Conservation (phyloP, 2,888 invertebrate genomes). For the Caenorhabditis japonica region DNA sequence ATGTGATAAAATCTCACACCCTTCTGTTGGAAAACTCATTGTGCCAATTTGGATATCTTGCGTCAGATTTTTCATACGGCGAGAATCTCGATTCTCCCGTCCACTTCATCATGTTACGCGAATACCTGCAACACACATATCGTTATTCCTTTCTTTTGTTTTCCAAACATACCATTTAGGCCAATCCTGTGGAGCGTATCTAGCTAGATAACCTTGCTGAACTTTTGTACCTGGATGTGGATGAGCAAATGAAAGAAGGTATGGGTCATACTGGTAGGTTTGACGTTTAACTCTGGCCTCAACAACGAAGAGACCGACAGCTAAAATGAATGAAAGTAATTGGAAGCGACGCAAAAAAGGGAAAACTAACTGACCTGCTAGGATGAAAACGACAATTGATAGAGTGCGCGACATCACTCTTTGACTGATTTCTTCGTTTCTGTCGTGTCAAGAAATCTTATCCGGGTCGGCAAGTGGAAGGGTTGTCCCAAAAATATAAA, state of each 20-base stretch:
- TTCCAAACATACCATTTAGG: slow-evolving; percentile 64
- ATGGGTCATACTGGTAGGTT: slow-evolving; percentile 64
- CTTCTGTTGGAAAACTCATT: slow-evolving; percentile 51
- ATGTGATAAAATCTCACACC: slow-evolving; percentile 10
- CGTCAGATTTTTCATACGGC: slow-evolving; percentile 60
- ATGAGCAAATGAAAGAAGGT: slow-evolving; percentile 62
- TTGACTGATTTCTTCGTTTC: slow-evolving; percentile 29
- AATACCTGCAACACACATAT: slow-evolving; percentile 57
- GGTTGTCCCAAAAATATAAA: slow-evolving; percentile 49
- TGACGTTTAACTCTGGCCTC: slow-evolving; percentile 56
- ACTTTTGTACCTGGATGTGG: slow-evolving; percentile 62
- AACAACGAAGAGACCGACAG: too few species aligned
- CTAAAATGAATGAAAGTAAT: too few species aligned
- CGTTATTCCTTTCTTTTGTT: neutral
- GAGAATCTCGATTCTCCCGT: slow-evolving; percentile 61
- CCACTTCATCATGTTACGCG: slow-evolving; percentile 68
- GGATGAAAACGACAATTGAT: slow-evolving; percentile 42
- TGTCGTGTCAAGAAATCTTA: slow-evolving; percentile 20
- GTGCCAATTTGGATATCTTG: slow-evolving; percentile 57
- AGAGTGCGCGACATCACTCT: slow-evolving; percentile 41
- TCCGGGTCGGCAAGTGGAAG: slow-evolving; percentile 51
- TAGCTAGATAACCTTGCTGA: slow-evolving; percentile 57
- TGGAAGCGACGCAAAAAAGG: neutral
- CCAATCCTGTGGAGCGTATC: slow-evolving; percentile 69
- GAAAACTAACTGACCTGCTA: slow-evolving; percentile 38